Percentiles rank a stretch among this genome's conserved stretches.
These are phyloP conservation scores for Mactra quadrangularis DNA, from an alignment of 1,140 invertebrate species.

Conservation along the genomic window DNA sequence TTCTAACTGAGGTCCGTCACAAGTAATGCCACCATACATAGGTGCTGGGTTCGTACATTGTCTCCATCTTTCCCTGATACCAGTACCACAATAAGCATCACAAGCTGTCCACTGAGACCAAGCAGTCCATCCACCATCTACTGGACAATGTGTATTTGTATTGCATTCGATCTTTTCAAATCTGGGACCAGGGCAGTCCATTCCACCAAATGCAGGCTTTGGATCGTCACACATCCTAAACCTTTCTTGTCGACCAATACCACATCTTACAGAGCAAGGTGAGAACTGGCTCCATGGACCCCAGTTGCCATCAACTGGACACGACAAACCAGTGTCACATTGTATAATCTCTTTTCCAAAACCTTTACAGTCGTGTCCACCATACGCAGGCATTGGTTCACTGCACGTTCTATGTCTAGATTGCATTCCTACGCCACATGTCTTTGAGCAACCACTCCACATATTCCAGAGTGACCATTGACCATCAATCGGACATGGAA, in stretches of 20 bases:
- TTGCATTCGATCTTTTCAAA: constrained; percentile 63
- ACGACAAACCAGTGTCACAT: constrained; percentile 37
- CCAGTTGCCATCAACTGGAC: constrained; percentile 77
- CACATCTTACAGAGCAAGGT: constrained; percentile 79
- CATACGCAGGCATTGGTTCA: constrained; percentile 18
- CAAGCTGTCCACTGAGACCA: constrained; percentile 76
- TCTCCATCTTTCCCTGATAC: constrained; percentile 65
- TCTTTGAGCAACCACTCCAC: constrained; percentile 23
- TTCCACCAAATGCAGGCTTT: constrained; percentile 71
- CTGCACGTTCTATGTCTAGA: constrained; percentile 14
- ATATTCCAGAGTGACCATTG: constrained; percentile 84
- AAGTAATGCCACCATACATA: constrained; percentile 31
- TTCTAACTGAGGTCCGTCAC: constrained; percentile 37
- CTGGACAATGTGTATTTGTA: constrained; percentile 72
- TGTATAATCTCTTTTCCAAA: constrained; percentile 37
- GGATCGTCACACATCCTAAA: constrained; percentile 74
- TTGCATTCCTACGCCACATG: constrained; percentile 39
- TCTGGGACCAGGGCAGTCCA: constrained; percentile 65
- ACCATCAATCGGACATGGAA: constrained; percentile 82
- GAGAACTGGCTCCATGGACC: constrained; percentile 81
- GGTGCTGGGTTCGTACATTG: constrained; percentile 51
- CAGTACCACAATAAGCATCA: constrained; percentile 70
- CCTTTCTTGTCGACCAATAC: constrained; percentile 72
- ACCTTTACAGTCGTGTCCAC: constrained; percentile 29
- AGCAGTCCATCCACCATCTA: constrained; percentile 76